A percentile compares a stretch with the other conserved stretches of the same genome.
These are phyloP conservation scores for Poecilobothrus nobilitatus DNA, from an alignment of 2,888 invertebrate species.

Conservation along the genomic window DNA sequence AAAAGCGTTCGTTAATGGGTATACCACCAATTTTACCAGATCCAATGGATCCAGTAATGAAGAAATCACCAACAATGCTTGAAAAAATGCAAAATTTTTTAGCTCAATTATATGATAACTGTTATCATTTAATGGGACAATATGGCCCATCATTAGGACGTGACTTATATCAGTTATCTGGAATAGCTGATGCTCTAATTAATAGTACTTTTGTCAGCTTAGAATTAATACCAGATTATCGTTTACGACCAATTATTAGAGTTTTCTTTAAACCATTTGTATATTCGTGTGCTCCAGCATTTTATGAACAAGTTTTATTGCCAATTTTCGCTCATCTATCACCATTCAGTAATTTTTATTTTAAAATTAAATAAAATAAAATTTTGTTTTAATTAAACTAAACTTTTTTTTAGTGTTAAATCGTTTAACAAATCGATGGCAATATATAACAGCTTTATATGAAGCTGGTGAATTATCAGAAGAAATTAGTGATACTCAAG, in stretches of 20 bases:
- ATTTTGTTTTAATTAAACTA: slow-evolving; percentile 5
- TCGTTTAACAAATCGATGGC: slow-evolving; percentile 68
- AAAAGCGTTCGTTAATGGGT: slow-evolving; percentile 67
- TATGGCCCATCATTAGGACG: slow-evolving; percentile 72
- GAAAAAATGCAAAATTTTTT: slow-evolving; percentile 81
- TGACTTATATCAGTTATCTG: slow-evolving; percentile 72
- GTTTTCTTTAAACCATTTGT: slow-evolving; percentile 80
- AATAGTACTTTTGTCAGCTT: slow-evolving; percentile 49
- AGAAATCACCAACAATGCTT: slow-evolving; percentile 51
- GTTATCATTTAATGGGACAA: slow-evolving; percentile 71
- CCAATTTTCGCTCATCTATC: slow-evolving; percentile 71
- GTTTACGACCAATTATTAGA: slow-evolving; percentile 72
- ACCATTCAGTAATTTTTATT: slow-evolving; percentile 60
- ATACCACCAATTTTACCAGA: slow-evolving; percentile 45
- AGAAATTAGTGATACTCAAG: slow-evolving; percentile 68
- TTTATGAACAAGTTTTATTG: slow-evolving; percentile 64
- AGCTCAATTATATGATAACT: slow-evolving; percentile 68
- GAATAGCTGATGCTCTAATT: slow-evolving; percentile 64
- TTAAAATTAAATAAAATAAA: background rate
- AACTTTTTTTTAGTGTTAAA: slow-evolving; percentile 49
- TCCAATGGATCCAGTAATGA: slow-evolving; percentile 44
- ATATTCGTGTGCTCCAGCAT: slow-evolving; percentile 74
- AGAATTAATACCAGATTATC: slow-evolving; percentile 71
- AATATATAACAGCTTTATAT: slow-evolving; percentile 65
- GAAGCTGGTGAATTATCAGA: slow-evolving; percentile 70